These are phyloP conservation scores for Drosophila repletoides DNA, from an alignment of 1,140 invertebrate species.

Conservation along the genomic window DNA sequence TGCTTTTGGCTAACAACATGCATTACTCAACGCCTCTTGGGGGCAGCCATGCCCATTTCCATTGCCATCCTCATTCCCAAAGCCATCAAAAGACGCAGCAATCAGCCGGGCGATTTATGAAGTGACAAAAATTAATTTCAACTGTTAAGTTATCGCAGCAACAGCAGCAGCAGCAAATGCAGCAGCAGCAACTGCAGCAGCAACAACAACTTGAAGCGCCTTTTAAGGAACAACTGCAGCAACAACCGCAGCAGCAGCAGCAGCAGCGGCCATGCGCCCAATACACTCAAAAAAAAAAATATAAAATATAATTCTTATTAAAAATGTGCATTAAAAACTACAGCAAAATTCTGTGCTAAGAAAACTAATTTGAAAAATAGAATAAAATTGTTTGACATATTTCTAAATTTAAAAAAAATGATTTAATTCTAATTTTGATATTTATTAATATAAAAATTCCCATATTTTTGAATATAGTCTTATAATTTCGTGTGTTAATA, in stretches of 20 bases:
- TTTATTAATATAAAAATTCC: no score
- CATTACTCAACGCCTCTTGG: constrained; percentile 9
- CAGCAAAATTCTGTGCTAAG: no score
- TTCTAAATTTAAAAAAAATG: no score
- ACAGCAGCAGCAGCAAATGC: constrained; percentile 17
- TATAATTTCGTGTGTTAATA: no score
- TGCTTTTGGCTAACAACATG: constrained; percentile 46
- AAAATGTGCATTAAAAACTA: no score
- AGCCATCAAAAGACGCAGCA: constrained; percentile 6
- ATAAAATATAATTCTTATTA: no score
- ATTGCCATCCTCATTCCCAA: neutral
- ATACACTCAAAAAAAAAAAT: no score
- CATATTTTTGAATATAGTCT: no score
- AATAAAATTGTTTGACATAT: no score
- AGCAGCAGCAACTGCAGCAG: constrained; percentile 22
- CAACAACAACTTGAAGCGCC: constrained; percentile 56
- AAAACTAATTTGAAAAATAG: no score
- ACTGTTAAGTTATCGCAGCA: constrained; percentile 74
- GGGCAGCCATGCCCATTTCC: neutral
- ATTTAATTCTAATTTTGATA: no score
- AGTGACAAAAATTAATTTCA: constrained; percentile 82
- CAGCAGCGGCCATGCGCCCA: constrained; percentile 43
- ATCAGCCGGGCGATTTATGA: constrained; percentile 68
- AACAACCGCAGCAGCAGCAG: constrained; percentile 23
- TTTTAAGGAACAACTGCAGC: constrained; percentile 62